Evolutionary conservation across 2,888 invertebrate species (phyloP).

Genomic region (Hanleya hanleyi): DNA sequence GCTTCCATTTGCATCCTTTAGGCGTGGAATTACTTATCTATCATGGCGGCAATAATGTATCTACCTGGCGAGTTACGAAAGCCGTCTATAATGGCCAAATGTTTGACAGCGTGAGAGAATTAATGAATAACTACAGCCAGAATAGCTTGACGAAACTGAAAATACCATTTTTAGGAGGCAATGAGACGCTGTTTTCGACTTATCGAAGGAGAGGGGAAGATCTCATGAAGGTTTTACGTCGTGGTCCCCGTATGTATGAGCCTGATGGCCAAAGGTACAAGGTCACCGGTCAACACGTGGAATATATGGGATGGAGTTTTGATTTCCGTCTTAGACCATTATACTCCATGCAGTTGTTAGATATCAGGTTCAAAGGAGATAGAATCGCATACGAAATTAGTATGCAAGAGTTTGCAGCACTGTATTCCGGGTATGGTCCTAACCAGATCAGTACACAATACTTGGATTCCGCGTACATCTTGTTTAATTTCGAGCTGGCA

Average conservation of each 20-base stretch:
- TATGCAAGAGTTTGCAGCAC: slow-evolving; percentile 58
- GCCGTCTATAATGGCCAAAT: no score
- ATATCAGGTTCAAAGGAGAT: slow-evolving; percentile 61
- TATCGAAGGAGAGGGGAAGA: slow-evolving; percentile 45
- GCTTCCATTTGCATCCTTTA: no score
- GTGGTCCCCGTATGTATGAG: slow-evolving; percentile 56
- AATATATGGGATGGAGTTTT: slow-evolving; percentile 67
- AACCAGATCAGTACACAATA: no score
- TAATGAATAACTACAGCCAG: slow-evolving; percentile 42
- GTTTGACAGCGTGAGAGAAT: no score
- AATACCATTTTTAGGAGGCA: slow-evolving; percentile 22
- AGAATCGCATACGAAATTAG: slow-evolving; percentile 64
- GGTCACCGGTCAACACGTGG: slow-evolving; percentile 56
- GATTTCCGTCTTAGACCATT: slow-evolving; percentile 55
- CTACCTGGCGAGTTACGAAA: no score
- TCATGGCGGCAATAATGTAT: no score
- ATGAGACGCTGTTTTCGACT: slow-evolving; percentile 46
- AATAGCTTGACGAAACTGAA: slow-evolving; percentile 13
- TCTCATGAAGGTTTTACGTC: slow-evolving; percentile 42
- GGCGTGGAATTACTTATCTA: no score
- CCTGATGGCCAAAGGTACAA: slow-evolving; percentile 60
- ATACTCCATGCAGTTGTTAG: slow-evolving; percentile 57
- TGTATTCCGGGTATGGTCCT: no score
- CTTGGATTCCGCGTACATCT: no score
- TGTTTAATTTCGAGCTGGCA: slow-evolving; percentile 60